A percentile compares a stretch with the other conserved stretches of the same genome.
phyloP scores from a whole-genome alignment of 1,140 invertebrate genomes.

The Diachasma alloeum region DNA sequence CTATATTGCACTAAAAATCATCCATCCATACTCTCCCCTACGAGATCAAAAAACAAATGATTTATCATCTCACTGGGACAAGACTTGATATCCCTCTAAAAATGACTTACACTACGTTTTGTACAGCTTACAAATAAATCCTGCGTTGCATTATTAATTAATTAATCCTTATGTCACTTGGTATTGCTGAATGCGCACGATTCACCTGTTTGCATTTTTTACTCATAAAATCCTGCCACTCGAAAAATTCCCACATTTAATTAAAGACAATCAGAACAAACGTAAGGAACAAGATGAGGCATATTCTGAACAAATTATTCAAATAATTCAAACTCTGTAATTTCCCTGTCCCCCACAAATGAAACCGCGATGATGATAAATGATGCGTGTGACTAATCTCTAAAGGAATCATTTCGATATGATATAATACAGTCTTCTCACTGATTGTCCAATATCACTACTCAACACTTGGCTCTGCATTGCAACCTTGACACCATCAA shows the following conservation, averaged over 20 bases:
- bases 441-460: constrained; percentile 67
- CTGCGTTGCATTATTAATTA: constrained; percentile 22
- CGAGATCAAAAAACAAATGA: constrained; percentile 34
- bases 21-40: constrained; percentile 29
- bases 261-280: background rate
- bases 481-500: background rate
- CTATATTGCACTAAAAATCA: constrained; percentile 62
- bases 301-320: background rate
- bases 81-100: constrained; percentile 53
- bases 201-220: background rate
- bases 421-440: constrained; percentile 66
- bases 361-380: constrained; percentile 5
- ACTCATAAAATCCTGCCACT: background rate
- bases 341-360: background rate
- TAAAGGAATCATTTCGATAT: constrained; percentile 61
- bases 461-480: constrained; percentile 40
- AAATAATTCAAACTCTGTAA: background rate
- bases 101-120: constrained; percentile 63
- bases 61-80: constrained; percentile 43
- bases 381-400: background rate
- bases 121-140: constrained; percentile 62
- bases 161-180: constrained; percentile 31
- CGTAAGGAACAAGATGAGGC: background rate
- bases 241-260: background rate
- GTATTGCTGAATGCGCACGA: constrained; percentile 5